Base-by-base conservation (phyloP, 2,888 invertebrate genomes). In the Melieria crassipennis region DNA sequence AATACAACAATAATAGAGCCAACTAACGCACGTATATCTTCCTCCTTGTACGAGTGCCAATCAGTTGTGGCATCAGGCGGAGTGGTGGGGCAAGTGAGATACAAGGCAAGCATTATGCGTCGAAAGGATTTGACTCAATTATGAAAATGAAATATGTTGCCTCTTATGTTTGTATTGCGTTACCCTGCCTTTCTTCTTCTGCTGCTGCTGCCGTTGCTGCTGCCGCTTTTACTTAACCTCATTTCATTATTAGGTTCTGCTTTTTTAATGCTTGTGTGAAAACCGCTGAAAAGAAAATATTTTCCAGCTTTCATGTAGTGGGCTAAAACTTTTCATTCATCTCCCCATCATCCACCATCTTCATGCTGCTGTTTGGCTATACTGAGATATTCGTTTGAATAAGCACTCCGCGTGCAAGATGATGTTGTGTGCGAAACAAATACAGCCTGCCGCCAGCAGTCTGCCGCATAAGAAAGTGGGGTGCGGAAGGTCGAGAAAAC, bases 61-160 rank as follows among this genome's bases (percentile, higher is more conserved):
- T 30, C 30, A 30, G 30, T 30, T 30, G 30, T 30, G 30, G 30
- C 30, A 30, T 30, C 30, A 3, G 30, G 30, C 30, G 30, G 30
- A 30, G 30, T 30, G 30, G 30, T 30, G 30, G 30, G 30, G 30
- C 30, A 30, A 30, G 1, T 30, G 30, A 30, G 30, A 30, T 30
- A 30, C 30, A 30, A 30, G 30, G 30, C 30, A 30, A 30, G 16
- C 16, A 47, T 48, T 48, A 63, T 63, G 63, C 63, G 48, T 11
- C 16, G 9, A 11, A 46, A 30, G 45, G 52, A 43, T 11, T 43
- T 55, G 65, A 65, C 65, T 65, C 57, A 65, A 65, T 65, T 57
- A 65, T 65, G 65, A 65, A 65, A 65, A 65, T 65, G 30, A 65
- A 57, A 65, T 65, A 13, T 13, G 52, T n/a, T n/a, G 13, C 13